phyloP scores from a whole-genome alignment of 2,797 vertebrate genomes.

The Poecilia velifera region DNA sequence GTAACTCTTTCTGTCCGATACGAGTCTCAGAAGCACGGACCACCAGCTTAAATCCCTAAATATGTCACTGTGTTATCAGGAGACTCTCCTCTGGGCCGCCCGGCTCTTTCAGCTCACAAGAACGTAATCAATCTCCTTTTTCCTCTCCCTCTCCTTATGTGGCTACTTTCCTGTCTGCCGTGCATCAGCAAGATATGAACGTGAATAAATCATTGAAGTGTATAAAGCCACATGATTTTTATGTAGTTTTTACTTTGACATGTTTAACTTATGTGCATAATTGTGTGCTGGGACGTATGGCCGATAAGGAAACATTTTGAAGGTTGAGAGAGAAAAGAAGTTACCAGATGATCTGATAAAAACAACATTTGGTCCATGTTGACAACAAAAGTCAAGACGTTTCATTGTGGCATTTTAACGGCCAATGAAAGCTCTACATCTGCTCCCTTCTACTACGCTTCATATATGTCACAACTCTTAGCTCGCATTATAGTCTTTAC shows the following conservation, averaged over 20 bases:
- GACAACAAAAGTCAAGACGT: conserved; percentile 75
- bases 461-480: conserved; percentile 51
- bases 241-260: not conserved
- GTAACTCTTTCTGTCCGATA: conserved; percentile 18
- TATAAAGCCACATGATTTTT: conserved; percentile 28
- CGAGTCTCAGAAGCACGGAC: conserved; percentile 23
- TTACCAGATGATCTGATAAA: conserved; percentile 45
- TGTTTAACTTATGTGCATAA: conserved; percentile 20
- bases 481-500: conserved; percentile 34
- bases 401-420: conserved; percentile 45
- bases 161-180: conserved; percentile 12
- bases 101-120: conserved; percentile 47
- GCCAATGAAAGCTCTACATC: conserved; percentile 57
- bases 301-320: conserved; percentile 36
- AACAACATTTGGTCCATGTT: conserved; percentile 64
- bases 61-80: conserved; percentile 45
- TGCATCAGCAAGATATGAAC: conserved; percentile 45
- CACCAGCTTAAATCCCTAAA: conserved; percentile 35
- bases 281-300: conserved; percentile 25
- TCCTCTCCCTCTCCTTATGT: conserved; percentile 2
- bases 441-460: conserved; percentile 63
- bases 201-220: conserved; percentile 44
- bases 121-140: conserved; percentile 33
- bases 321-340: conserved; percentile 43
- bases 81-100: conserved; percentile 36